Percentiles rank a stretch among this genome's conserved stretches.
phyloP scores from a whole-genome alignment of 2,113 vertebrate genomes.

The Catharus bicknelli region DNA sequence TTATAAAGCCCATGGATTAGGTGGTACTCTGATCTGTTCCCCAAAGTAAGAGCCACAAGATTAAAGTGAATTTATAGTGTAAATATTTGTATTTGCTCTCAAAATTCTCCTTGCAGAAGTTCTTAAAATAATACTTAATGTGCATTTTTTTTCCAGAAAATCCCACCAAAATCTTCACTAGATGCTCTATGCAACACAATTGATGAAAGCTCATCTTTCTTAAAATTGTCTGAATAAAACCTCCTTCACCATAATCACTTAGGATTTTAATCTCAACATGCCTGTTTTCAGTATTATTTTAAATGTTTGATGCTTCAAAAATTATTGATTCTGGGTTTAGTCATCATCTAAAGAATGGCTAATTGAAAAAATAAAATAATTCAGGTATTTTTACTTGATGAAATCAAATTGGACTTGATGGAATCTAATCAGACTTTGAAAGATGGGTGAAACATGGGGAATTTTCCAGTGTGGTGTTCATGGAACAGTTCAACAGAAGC shows the following conservation, averaged over 20 bases:
- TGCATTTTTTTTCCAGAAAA: not conserved
- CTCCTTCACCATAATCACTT: not conserved
- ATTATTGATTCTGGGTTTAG: not conserved
- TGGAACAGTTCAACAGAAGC: not conserved
- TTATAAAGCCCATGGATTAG: not conserved
- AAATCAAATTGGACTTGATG: not conserved
- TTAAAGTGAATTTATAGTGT: conserved; percentile 1
- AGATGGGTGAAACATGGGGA: not conserved
- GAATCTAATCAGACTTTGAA: not conserved
- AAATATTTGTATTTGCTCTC: conserved; percentile 5
- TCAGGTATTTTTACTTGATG: not conserved
- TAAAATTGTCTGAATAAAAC: not conserved
- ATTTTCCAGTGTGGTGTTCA: not conserved
- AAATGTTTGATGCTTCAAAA: not conserved
- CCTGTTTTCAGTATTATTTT: not conserved
- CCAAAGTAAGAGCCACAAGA: not conserved
- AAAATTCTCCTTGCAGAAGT: not conserved
- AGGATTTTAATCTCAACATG: not conserved
- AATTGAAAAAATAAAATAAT: not conserved
- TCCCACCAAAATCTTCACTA: not conserved
- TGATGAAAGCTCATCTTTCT: not conserved
- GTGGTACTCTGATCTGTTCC: not conserved
- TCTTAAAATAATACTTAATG: not conserved
- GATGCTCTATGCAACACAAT: not conserved
- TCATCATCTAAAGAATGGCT: not conserved